Evolutionary conservation across 2,113 vertebrate genomes (phyloP).

Genomic region (Pelvicachromis taeniatus): DNA sequence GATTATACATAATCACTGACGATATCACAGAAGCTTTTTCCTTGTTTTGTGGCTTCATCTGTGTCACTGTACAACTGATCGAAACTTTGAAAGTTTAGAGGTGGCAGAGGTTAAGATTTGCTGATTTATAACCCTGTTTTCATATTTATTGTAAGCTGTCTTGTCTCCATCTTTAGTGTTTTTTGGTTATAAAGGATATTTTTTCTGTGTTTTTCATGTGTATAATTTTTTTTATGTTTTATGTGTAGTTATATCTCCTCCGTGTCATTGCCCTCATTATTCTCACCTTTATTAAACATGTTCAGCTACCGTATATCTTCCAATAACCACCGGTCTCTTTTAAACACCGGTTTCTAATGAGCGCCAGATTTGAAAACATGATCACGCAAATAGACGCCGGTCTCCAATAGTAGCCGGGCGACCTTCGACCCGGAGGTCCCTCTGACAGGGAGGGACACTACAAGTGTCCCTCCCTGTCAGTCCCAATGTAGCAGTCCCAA

Average conservation of each 20-base stretch:
- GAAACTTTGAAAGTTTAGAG: background rate
- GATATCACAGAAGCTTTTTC: background rate
- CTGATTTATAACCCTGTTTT: background rate
- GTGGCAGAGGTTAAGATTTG: background rate
- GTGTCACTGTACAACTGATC: background rate
- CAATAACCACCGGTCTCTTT: too few relatives aligned
- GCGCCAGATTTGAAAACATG: too few relatives aligned
- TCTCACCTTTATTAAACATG: background rate
- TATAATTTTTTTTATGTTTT: background rate
- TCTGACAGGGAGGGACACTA: too few relatives aligned
- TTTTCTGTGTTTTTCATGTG: background rate
- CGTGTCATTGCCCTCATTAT: background rate
- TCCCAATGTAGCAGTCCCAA: too few relatives aligned
- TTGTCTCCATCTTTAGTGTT: background rate
- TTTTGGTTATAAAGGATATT: background rate
- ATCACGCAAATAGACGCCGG: too few relatives aligned
- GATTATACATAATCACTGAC: background rate
- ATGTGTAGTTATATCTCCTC: background rate
- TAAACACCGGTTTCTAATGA: too few relatives aligned
- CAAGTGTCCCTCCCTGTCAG: too few relatives aligned
- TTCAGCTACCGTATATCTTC: too few relatives aligned
- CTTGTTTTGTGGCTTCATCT: background rate
- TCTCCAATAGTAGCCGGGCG: too few relatives aligned
- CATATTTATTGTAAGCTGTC: background rate
- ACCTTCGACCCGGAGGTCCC: too few relatives aligned